A percentile compares a stretch with the other conserved stretches of the same genome.
phyloP scores from a whole-genome alignment of 2,797 vertebrate species.

The Phoxinus dragarum region DNA sequence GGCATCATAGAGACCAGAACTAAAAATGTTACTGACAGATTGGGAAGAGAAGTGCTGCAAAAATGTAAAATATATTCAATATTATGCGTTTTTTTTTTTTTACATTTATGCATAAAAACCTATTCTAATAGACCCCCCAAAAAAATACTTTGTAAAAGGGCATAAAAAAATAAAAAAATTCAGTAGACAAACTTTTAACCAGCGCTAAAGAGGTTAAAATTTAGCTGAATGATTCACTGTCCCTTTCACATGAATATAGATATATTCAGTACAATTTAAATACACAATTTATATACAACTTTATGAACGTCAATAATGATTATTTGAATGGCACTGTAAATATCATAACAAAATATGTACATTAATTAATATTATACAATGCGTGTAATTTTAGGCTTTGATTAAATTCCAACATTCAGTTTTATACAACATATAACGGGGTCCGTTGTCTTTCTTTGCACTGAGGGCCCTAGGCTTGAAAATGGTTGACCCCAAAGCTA shows the following conservation, averaged over 20 bases:
- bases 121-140: too few relatives aligned
- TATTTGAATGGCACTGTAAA: neutral
- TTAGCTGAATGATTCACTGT: neutral
- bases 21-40: neutral
- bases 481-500: neutral
- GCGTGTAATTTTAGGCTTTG: neutral
- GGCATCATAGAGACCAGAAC: neutral
- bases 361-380: neutral
- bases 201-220: neutral
- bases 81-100: neutral
- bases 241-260: neutral
- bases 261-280: neutral
- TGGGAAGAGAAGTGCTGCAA: neutral
- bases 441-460: neutral
- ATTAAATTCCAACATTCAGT: neutral
- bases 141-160: too few relatives aligned
- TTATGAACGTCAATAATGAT: too few relatives aligned
- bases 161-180: too few relatives aligned
- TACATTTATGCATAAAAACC: neutral
- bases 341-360: neutral
- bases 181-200: too few relatives aligned
- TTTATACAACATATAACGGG: neutral
- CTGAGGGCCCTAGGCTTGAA: neutral
- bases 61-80: neutral
- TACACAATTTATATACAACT: neutral